phyloP scores from a whole-genome alignment of 2,888 invertebrate genomes.

The Pollenia amentaria region DNA sequence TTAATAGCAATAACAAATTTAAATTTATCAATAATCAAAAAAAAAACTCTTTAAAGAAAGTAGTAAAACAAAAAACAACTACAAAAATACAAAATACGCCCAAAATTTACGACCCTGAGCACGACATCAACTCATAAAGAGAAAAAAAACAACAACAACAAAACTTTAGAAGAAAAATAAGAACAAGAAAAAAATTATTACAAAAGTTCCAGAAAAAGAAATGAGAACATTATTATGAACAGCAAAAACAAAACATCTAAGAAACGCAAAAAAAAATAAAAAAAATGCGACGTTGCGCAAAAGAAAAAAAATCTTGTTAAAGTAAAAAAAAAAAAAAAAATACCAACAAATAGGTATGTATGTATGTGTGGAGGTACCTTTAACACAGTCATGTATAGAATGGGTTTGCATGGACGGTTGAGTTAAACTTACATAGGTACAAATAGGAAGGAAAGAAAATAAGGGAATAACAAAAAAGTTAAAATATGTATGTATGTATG shows the following conservation, averaged over 20 bases:
- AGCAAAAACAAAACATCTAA: slow-evolving; percentile 24
- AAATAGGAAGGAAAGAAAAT: neutral
- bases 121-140: slow-evolving; percentile 63
- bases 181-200: slow-evolving; percentile 58
- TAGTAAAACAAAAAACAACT: slow-evolving; percentile 8
- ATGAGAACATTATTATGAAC: slow-evolving; percentile 52
- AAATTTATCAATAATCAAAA: neutral
- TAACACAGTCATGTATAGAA: slow-evolving; percentile 31
- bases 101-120: slow-evolving; percentile 68
- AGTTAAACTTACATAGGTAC: slow-evolving; percentile 4
- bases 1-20: too few relatives aligned
- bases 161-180: slow-evolving; percentile 49
- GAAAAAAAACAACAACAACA: slow-evolving; percentile 1
- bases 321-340: slow-evolving; percentile 33
- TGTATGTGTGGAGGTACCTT: neutral
- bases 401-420: slow-evolving; percentile 40
- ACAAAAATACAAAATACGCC: slow-evolving; percentile 58
- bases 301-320: slow-evolving; percentile 55
- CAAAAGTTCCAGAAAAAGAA: slow-evolving; percentile 61
- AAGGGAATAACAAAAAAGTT: neutral
- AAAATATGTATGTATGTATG: neutral
- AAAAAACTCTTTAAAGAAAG: slow-evolving; percentile 34
- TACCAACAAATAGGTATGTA: slow-evolving; percentile 34
- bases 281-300: slow-evolving; percentile 56
- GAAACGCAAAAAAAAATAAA: slow-evolving; percentile 26